Base-by-base conservation (phyloP, 1,140 invertebrate species). In the Campodea augens region DNA sequence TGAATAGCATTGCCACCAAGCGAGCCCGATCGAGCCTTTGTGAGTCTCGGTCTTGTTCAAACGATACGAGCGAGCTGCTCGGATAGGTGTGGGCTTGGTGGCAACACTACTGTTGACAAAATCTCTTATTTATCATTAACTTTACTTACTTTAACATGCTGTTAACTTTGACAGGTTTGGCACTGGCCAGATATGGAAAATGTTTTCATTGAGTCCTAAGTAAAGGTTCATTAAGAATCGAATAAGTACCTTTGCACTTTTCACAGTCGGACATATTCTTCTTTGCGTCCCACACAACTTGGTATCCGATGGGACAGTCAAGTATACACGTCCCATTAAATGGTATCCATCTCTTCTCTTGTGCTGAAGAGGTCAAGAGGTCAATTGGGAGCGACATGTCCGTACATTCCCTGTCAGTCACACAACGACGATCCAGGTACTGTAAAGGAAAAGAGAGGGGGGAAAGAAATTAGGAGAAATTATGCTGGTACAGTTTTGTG, bases 221-320 rank as follows among this genome's bases (percentile, higher is more conserved):
- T 47, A 41, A 27, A 22, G n/a, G 36, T 43, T 25, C 18, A 47
- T 3, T 50, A 27, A 18, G 44, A 19, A 23, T 43, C n/a, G 7
- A n/a, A 51, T 22, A 37, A 41, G 15, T 39, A 62, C 59, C 58
- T 36, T 54, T 39, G 46, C 59, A 61, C 40, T 43, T 39, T 47
- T 52, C 39, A 45, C 59, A 63, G 32, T n/a, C n/a, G n/a, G n/a
- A n/a, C n/a, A 20, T 49, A 27, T 45, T 48, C 18, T 43, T 42
- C 21, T 42, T 45, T 48, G 46, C 43, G 48, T 55, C 55, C 49
- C 41, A 49, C 58, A 60, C 55, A 47, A 77, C 76, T 55, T 67
- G 69, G 58, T 73, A 85, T 5, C 78, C 76, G 19, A 65, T 60
- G 1, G 86, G 86, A 57, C 87, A 91, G 23, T 79, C 70, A 21